Evolutionary conservation across 2,113 vertebrate species (phyloP), one percentile per base, ranked within the genome.

Genomic region (Pungitius pungitius): DNA sequence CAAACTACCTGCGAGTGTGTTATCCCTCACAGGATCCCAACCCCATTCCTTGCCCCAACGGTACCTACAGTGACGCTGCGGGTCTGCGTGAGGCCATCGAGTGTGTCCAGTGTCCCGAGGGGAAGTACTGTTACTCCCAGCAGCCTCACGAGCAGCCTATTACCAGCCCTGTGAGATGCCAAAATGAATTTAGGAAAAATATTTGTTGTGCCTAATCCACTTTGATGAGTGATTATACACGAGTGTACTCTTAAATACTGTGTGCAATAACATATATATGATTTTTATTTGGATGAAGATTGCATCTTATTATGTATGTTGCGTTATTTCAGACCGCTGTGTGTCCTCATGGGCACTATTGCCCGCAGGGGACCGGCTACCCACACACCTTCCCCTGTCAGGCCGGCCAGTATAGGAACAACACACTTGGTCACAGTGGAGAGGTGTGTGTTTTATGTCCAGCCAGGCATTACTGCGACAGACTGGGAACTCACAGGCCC

Each of bases 301-400:
- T 22, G 20, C 2, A 39, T 42, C 8, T 33, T 60, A 3, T 42
- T 39, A 3, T 33, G 17, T 79, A 15, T 85, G 40, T 43, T 89
- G 35, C 77, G 1, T 43, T 55, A 17, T 89, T 88, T 81, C 88
- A 97, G 96, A 96, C 92, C 14, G 96, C 94, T 3, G 58, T 84
- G 35, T 97, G 96, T 80, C 95, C 95, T n/a, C 81, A 92, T 8
- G 96, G 96, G 2, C 94, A 95, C 55, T 89, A 71, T 45, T 96
- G 96, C 73, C 95, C 96, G 10, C 17, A 1, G 0, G 95, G 96
- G 14, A 97, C 96, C 3, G 96, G 95, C 14, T 82, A 91, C 74
- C 95, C 95, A 1, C 89, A 92, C 67, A 94, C 94, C 27, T 92
- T 93, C 76, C 95, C 95, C 40, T 97, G 96, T 79, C 72, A 76